Percentiles rank a stretch among this genome's conserved stretches.
Conservation (phyloP, 2,797 vertebrate genomes). For the Urosaurus nigricauda region DNA sequence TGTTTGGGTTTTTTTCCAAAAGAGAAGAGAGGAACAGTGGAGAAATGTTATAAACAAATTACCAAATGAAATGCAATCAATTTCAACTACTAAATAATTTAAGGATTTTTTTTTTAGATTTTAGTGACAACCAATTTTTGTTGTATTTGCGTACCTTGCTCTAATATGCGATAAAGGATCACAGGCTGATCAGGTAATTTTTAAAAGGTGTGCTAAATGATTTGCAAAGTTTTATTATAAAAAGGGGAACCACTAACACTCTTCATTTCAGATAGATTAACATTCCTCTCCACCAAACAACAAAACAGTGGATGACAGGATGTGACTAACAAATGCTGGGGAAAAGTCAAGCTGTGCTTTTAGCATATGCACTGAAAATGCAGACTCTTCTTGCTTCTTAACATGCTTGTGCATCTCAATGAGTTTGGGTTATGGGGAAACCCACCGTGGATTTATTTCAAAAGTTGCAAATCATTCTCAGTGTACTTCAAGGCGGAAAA, state of each 20-base stretch:
- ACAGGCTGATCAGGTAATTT: conserved; percentile 2
- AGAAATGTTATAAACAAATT: not conserved
- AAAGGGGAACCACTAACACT: conserved; percentile 44
- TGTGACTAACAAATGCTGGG: conserved; percentile 71
- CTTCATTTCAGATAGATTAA: conserved; percentile 65
- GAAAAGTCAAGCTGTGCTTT: conserved; percentile 74
- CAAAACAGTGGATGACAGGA: conserved; percentile 76
- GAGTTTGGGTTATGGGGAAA: conserved; percentile 64
- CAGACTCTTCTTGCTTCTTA: conserved; percentile 67
- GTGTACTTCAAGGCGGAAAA: conserved; percentile 53
- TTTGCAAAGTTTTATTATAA: conserved; percentile 35
- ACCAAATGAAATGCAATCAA: not conserved
- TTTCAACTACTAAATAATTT: conserved; percentile 17
- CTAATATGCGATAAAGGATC: not conserved
- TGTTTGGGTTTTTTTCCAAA: not conserved
- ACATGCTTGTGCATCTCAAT: conserved; percentile 75
- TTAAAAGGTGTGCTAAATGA: not conserved
- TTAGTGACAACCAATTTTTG: conserved; percentile 8
- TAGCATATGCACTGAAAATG: conserved; percentile 75
- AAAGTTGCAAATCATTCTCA: conserved; percentile 68
- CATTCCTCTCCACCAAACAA: conserved; percentile 71
- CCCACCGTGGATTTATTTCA: conserved; percentile 57
- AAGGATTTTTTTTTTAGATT: not conserved
- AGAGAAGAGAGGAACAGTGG: not conserved
- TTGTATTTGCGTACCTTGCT: not conserved